Percentiles rank a stretch among this genome's conserved stretches.
Evolutionary conservation across 2,888 invertebrate genomes (phyloP).

Genomic region (Galeopsomyia nigrocyanea): DNA sequence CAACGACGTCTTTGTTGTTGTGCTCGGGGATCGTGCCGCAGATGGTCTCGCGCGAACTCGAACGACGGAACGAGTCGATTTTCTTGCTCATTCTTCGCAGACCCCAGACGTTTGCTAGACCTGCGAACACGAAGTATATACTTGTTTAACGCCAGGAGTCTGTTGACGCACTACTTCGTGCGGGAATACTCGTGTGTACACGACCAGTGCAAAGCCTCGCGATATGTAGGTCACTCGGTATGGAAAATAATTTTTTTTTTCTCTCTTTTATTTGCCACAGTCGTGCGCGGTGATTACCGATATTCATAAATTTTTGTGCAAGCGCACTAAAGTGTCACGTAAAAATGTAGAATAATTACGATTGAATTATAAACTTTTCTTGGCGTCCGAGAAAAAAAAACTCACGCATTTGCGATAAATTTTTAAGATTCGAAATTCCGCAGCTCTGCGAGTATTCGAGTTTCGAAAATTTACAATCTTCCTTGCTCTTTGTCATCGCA

Average conservation of each 20-base stretch:
- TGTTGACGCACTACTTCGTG: neutral
- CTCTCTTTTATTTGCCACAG: conserved; percentile 1
- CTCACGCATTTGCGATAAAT: too few species aligned
- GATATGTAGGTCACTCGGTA: conserved; percentile 42
- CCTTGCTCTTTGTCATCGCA: neutral
- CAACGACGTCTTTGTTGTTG: conserved; percentile 50
- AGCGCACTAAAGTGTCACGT: neutral
- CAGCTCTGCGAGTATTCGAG: too few species aligned
- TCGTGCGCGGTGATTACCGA: conserved; percentile 4
- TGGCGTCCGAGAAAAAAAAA: too few species aligned
- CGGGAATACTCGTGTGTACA: neutral
- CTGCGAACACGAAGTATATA: conserved; percentile 50
- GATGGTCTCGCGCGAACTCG: conserved; percentile 74
- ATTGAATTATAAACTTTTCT: neutral
- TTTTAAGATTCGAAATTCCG: too few species aligned
- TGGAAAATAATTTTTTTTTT: conserved; percentile 37
- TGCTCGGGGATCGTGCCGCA: conserved; percentile 64
- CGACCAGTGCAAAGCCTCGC: conserved; percentile 25
- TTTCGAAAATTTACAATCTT: too few species aligned
- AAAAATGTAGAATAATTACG: conserved; percentile 1
- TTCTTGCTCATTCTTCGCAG: conserved; percentile 81
- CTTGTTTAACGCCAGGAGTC: neutral
- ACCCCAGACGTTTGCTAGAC: conserved; percentile 74
- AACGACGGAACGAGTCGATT: conserved; percentile 79
- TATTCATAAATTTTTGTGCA: conserved; percentile 17